Evolutionary conservation across 1,140 invertebrate genomes (phyloP).

Genomic region (Listronotus oregonensis): DNA sequence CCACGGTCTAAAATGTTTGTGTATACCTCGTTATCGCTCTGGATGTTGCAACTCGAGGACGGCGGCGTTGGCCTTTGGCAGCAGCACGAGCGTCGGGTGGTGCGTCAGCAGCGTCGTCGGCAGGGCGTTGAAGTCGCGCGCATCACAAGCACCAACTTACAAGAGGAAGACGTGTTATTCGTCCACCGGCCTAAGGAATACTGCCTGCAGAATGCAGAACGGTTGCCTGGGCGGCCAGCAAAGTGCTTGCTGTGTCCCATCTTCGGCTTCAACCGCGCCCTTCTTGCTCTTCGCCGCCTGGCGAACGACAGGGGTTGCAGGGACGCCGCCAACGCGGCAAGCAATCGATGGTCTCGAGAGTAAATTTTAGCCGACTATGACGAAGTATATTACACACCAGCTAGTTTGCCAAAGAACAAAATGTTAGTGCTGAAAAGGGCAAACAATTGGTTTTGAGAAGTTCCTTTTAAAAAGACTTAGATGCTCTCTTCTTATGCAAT

Average conservation of each 20-base stretch:
- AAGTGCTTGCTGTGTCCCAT: slow-evolving; percentile 14
- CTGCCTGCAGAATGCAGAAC: slow-evolving; percentile 30
- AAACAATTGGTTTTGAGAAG: too few relatives aligned
- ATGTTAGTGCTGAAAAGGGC: background rate
- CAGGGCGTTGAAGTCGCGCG: slow-evolving; percentile 27
- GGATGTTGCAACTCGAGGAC: slow-evolving; percentile 12
- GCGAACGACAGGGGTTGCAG: slow-evolving; percentile 17
- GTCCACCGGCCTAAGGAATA: slow-evolving; percentile 35
- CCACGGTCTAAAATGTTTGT: slow-evolving; percentile 7
- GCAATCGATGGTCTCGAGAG: slow-evolving; percentile 28
- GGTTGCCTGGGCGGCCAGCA: slow-evolving; percentile 27
- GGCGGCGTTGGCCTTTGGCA: slow-evolving; percentile 20
- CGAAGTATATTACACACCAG: background rate
- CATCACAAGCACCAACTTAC: slow-evolving; percentile 17
- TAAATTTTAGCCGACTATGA: background rate
- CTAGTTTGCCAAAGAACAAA: background rate
- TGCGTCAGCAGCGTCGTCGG: slow-evolving; percentile 19
- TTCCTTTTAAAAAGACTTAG: too few relatives aligned
- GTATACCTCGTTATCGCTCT: slow-evolving; percentile 20
- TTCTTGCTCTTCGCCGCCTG: slow-evolving; percentile 33
- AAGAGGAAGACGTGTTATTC: slow-evolving; percentile 31
- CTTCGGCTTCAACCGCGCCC: slow-evolving; percentile 26
- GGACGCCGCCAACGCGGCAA: slow-evolving; percentile 24
- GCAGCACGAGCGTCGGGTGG: slow-evolving; percentile 11
- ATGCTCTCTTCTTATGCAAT: too few relatives aligned